phyloP scores from a whole-genome alignment of 2,797 vertebrate genomes.

The Oreochromis grahami region DNA sequence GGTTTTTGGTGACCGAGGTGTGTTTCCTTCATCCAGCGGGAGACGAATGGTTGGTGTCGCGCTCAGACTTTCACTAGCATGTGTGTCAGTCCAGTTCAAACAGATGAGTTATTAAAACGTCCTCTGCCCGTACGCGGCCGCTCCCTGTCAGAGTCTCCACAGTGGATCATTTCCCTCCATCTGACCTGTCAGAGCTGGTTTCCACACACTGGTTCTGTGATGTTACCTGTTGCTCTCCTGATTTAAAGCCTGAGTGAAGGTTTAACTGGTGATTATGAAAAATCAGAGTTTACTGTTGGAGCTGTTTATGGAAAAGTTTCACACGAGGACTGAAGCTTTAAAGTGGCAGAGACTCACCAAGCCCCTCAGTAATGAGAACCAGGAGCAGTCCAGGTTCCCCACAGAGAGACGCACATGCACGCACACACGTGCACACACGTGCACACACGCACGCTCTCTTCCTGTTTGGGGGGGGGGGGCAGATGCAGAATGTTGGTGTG shows the following conservation, averaged over 20 bases:
- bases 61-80: neutral
- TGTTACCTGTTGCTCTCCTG: neutral
- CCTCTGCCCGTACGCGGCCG: fast-evolving
- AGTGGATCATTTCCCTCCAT: fast-evolving
- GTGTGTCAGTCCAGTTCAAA: neutral
- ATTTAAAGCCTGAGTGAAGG: neutral
- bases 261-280: neutral
- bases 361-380: conserved; percentile 57
- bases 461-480: conserved; percentile 24
- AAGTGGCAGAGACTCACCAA: neutral
- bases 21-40: neutral
- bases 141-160: neutral
- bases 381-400: conserved; percentile 30
- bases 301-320: neutral
- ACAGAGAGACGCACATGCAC: neutral
- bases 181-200: neutral
- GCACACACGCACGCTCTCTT: neutral
- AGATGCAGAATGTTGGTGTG: conserved; percentile 49
- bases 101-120: neutral
- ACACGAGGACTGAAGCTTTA: neutral
- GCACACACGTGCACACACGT: fast-evolving
- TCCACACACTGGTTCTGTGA: neutral
- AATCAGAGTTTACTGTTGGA: neutral
- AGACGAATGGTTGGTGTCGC: neutral
- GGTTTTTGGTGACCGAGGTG: neutral